Evolutionary conservation across 2,888 invertebrate genomes (phyloP), one percentile per base, ranked within the genome.

Genomic region (Rambutsinella grinnellia): DNA sequence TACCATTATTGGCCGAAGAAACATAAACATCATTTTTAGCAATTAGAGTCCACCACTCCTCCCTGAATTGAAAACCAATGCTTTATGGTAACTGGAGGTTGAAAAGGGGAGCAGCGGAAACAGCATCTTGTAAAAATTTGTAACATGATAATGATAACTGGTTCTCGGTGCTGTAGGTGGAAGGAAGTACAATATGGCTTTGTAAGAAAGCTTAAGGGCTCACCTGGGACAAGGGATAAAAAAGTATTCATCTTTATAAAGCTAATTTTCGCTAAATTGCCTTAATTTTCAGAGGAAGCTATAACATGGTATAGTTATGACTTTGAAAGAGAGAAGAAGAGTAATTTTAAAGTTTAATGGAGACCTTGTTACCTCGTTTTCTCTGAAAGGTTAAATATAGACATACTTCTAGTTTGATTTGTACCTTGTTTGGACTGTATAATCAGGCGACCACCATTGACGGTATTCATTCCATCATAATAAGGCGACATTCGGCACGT

Each of bases 361-460:
- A 15, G 6, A 44, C 57, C 75, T 75, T 67, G 75, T 75, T 75
- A 75, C 67, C 75, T 63, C 19, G 10, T 70, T 72, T 28, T 10
- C 67, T 27, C 3, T 75, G 75, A 75, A 68, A 75, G 75, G 62
- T 67, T 67, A 75, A 67, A 68, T 67, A 67, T 57, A 67, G 66
- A 51, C 28, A 62, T 15, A 66, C n/a, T n/a, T 8, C 13, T 27
- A 44, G 2, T 26, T 46, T 75, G 75, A 67, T 75, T 67, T 67
- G 27, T 68, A 67, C 58, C 75, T 75, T 67, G 62, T 67, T 67
- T 61, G 62, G 10, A 23, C 15, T 61, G 53, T 74, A 57, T 75
- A 75, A 75, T 75, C 62, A 75, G 49, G 28, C 67, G 75, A 75
- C 75, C 75, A 75, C 75, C 75, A 75, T 75, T 61, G 28, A 26